A percentile compares a stretch with the other conserved stretches of the same genome.
These are phyloP conservation scores for Porites rus DNA, from an alignment of 92 coral and sea anemone genomes.

Conservation along the genomic window DNA sequence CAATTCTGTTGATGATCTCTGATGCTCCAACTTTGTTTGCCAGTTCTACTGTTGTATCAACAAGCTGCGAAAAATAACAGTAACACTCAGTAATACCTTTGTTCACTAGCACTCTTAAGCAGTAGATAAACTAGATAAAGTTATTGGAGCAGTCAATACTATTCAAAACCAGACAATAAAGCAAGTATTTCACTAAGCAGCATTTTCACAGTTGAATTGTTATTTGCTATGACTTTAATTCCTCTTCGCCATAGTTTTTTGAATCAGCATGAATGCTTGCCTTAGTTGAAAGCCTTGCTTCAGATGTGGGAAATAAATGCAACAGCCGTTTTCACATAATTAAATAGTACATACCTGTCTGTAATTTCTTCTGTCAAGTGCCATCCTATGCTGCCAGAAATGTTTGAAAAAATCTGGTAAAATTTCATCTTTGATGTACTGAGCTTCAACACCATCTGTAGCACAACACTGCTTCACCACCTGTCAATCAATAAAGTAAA, in stretches of 20 bases:
- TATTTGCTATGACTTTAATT: no score
- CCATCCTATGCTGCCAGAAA: constrained; percentile 99
- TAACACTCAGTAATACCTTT: not conserved
- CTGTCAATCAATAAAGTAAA: constrained; percentile 46
- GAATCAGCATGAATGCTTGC: no score
- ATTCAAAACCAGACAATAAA: no score
- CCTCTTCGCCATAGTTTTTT: no score
- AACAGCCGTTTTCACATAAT: no score
- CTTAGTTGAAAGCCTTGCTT: no score
- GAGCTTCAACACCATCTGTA: constrained; percentile 99
- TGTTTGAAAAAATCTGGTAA: constrained; percentile 99
- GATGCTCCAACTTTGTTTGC: constrained; percentile 99
- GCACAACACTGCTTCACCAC: constrained; percentile 99
- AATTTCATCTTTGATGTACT: constrained; percentile 98
- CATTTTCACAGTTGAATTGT: no score
- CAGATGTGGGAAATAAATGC: no score
- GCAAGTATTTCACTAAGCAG: no score
- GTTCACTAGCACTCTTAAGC: not conserved
- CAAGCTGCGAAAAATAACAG: constrained; percentile 61
- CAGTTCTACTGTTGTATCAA: constrained; percentile 97
- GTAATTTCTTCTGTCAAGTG: constrained; percentile 96
- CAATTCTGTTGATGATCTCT: constrained; percentile 94
- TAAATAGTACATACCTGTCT: constrained; percentile 73
- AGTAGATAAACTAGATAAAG: no score
- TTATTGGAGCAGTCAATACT: no score